phyloP scores from a whole-genome alignment of 2,888 invertebrate genomes.

The Lasioglossum vierecki region DNA sequence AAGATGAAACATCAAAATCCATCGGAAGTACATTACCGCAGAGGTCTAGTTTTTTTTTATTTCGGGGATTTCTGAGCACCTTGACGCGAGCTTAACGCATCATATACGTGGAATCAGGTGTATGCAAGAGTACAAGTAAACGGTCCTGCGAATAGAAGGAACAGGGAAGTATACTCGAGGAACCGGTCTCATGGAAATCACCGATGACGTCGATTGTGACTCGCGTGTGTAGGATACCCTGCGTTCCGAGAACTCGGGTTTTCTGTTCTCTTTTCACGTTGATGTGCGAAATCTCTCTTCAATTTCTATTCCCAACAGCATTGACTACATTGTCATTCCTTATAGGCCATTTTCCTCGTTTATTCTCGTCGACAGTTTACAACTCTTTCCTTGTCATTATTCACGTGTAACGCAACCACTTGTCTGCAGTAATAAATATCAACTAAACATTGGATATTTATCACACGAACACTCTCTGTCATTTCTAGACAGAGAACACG shows the following conservation, averaged over 20 bases:
- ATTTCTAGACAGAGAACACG: background rate
- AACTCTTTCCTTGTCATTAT: background rate
- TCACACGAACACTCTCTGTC: background rate
- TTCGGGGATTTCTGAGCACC: background rate
- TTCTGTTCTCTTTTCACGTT: conserved; percentile 14
- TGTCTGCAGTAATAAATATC: background rate
- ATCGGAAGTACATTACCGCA: background rate
- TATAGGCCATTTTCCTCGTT: background rate
- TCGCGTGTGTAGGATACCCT: conserved; percentile 37
- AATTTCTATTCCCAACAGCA: background rate
- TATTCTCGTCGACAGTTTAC: background rate
- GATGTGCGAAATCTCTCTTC: background rate
- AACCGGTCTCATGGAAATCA: conserved; percentile 65
- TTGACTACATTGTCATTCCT: background rate
- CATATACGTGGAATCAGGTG: background rate
- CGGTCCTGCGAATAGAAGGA: conserved; percentile 35
- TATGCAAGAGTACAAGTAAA: background rate
- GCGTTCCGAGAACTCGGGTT: conserved; percentile 1
- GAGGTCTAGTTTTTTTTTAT: background rate
- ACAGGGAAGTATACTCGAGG: conserved; percentile 31
- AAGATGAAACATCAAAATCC: background rate
- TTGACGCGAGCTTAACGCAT: background rate
- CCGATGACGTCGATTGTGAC: conserved; percentile 55
- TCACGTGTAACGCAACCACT: background rate
- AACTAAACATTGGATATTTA: background rate